Evolutionary conservation across 2,888 invertebrate species (phyloP).

Genomic region (Ecliptopera silaceata): DNA sequence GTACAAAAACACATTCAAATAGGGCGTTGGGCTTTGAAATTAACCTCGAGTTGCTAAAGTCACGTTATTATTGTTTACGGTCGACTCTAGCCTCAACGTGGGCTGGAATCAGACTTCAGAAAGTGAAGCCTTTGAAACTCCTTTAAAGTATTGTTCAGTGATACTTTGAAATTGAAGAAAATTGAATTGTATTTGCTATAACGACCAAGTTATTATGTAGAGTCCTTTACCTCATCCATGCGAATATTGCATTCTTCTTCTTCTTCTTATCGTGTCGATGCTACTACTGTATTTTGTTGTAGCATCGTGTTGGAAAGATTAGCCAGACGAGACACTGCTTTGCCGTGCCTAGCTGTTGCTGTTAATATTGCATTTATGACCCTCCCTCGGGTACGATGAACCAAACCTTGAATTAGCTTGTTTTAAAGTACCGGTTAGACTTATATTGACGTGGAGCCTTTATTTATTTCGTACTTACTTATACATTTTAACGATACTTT

Average conservation of each 20-base stretch:
- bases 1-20: slow-evolving; percentile 24
- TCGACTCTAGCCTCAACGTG: slow-evolving; percentile 1
- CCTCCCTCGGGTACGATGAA: too few relatives aligned
- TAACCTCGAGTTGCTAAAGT: slow-evolving; percentile 19
- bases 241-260: neutral
- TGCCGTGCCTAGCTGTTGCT: too few relatives aligned
- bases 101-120: neutral
- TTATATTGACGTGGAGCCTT: too few relatives aligned
- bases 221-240: neutral
- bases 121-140: slow-evolving; percentile 1
- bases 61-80: slow-evolving; percentile 23
- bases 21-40: slow-evolving; percentile 17
- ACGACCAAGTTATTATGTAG: neutral
- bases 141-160: neutral
- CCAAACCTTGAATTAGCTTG: too few relatives aligned
- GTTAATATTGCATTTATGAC: too few relatives aligned
- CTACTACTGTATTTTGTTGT: too few relatives aligned
- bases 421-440: too few relatives aligned
- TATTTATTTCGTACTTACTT: too few relatives aligned
- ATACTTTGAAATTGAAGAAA: slow-evolving; percentile 6
- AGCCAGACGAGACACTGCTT: too few relatives aligned
- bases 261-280: too few relatives aligned
- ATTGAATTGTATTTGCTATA: neutral
- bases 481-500: too few relatives aligned
- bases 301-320: too few relatives aligned